Evolutionary conservation across 2,797 vertebrate genomes (phyloP).

Genomic region (Helostoma temminkii): DNA sequence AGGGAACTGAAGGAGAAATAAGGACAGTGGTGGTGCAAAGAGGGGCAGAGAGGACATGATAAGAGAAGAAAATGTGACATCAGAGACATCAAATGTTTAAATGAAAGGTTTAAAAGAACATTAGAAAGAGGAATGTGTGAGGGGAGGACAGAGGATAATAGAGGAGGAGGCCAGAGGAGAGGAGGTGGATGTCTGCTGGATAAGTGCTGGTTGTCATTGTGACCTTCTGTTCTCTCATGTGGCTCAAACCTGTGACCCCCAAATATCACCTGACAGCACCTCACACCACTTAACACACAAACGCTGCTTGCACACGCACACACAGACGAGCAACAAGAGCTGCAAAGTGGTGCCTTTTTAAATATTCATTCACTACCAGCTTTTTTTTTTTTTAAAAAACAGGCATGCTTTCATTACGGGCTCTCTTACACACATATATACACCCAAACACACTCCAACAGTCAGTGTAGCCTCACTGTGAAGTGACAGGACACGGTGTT

Average conservation of each 20-base stretch:
- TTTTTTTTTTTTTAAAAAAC: conserved; percentile 66
- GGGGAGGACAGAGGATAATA: background rate
- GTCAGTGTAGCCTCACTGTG: conserved; percentile 32
- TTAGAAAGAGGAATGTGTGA: no score
- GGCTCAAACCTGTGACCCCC: conserved; percentile 4
- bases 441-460: conserved; percentile 28
- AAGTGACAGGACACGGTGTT: conserved; percentile 63
- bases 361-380: conserved; percentile 73
- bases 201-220: conserved; percentile 56
- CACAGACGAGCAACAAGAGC: conserved; percentile 40
- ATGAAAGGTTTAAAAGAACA: conserved; percentile 11
- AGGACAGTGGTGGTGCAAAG: no score
- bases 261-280: conserved; percentile 53
- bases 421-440: conserved; percentile 34
- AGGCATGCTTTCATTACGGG: conserved; percentile 45
- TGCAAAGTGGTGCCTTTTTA: conserved; percentile 65
- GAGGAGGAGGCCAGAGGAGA: background rate
- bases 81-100: conserved; percentile 18
- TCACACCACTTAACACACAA: conserved; percentile 41
- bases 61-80: no score
- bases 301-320: conserved; percentile 20
- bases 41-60: no score
- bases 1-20: no score
- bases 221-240: conserved; percentile 44
- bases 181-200: conserved; percentile 27